phyloP scores from a whole-genome alignment of 1,140 invertebrate species.

The Nomia melanderi region DNA sequence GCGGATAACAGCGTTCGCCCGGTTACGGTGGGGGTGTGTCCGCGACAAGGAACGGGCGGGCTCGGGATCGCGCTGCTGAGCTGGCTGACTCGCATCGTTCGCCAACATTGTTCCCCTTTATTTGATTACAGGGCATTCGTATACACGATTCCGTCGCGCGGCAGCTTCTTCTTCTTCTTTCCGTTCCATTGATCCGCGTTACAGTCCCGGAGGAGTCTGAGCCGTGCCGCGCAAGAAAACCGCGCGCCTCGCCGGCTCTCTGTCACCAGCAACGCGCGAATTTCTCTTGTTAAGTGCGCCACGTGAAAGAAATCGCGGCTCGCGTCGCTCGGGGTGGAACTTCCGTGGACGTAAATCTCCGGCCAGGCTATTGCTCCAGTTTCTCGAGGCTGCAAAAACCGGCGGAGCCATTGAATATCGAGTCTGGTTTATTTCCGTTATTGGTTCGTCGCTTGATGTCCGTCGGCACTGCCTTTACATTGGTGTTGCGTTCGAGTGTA shows the following conservation, averaged over 20 bases:
- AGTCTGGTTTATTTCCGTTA: neutral
- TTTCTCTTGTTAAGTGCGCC: slow-evolving; percentile 33
- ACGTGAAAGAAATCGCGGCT: slow-evolving; percentile 1
- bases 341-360: neutral
- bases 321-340: neutral
- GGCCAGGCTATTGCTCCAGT: neutral
- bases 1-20: slow-evolving; percentile 73
- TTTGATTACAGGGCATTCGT: slow-evolving; percentile 80
- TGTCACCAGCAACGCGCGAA: slow-evolving; percentile 30
- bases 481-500: too few species aligned
- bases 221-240: slow-evolving; percentile 20
- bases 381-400: neutral
- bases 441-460: neutral
- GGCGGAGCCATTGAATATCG: too few species aligned
- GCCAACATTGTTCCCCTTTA: slow-evolving; percentile 80
- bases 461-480: too few species aligned
- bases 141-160: slow-evolving; percentile 75
- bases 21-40: slow-evolving; percentile 81
- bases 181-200: slow-evolving; percentile 67
- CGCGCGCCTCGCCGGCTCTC: neutral
- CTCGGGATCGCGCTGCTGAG: slow-evolving; percentile 77
- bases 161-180: slow-evolving; percentile 71
- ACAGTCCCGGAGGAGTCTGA: neutral
- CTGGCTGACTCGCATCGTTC: slow-evolving; percentile 77
- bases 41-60: slow-evolving; percentile 81